Evolutionary conservation across 2,888 invertebrate genomes (phyloP).

Genomic region (Phaonia tiefii): DNA sequence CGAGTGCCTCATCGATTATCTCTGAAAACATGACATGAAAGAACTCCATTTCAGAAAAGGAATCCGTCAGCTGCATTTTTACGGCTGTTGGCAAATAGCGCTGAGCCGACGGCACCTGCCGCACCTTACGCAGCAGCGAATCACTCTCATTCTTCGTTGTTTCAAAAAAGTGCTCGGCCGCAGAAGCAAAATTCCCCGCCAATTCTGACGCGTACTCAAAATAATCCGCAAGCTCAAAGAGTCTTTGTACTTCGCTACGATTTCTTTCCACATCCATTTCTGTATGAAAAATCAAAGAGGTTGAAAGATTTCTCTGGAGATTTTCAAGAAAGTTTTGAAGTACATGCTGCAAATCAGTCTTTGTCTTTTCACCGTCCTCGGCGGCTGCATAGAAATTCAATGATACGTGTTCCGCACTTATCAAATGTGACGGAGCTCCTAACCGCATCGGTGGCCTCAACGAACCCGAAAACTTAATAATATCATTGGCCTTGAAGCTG

Average conservation of each 20-base stretch:
- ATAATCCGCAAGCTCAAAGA: slow-evolving; percentile 71
- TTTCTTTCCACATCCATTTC: slow-evolving; percentile 45
- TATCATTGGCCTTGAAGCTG: not conserved
- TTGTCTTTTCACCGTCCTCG: slow-evolving; percentile 70
- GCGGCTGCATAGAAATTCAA: slow-evolving; percentile 71
- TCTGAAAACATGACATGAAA: slow-evolving; percentile 74
- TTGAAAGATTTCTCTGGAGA: slow-evolving; percentile 74
- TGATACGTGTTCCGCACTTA: slow-evolving; percentile 73
- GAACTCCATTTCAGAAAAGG: slow-evolving; percentile 78
- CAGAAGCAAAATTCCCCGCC: slow-evolving; percentile 69
- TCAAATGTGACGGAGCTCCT: slow-evolving; percentile 49
- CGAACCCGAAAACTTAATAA: not conserved
- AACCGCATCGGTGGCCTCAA: slow-evolving; percentile 51
- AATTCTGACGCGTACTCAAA: slow-evolving; percentile 70
- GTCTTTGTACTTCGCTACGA: slow-evolving; percentile 61
- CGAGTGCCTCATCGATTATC: slow-evolving; percentile 75
- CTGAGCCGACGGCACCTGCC: slow-evolving; percentile 73
- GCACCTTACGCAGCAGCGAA: slow-evolving; percentile 72
- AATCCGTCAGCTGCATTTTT: slow-evolving; percentile 73
- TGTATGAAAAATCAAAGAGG: slow-evolving; percentile 69
- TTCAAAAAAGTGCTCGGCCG: slow-evolving; percentile 71
- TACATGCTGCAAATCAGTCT: slow-evolving; percentile 71
- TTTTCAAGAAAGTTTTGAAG: slow-evolving; percentile 74
- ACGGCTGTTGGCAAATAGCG: slow-evolving; percentile 67
- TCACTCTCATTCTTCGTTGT: slow-evolving; percentile 74